phyloP scores from a whole-genome alignment of 2,888 invertebrate genomes.

The Malacosoma neustria region DNA sequence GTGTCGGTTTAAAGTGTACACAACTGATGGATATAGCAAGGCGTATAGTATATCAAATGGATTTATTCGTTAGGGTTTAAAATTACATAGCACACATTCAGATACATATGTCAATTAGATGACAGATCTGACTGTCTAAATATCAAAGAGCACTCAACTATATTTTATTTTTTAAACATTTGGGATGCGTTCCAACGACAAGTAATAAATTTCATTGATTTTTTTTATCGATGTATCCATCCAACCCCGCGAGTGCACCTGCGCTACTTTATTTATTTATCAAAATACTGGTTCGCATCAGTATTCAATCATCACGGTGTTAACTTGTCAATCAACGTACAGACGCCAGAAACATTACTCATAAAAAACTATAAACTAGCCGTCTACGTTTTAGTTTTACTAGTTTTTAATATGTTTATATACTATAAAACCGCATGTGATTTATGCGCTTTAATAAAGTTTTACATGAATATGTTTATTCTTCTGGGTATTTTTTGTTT shows the following conservation, averaged over 20 bases:
- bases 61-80: too few relatives aligned
- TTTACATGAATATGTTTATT: conserved; percentile 13
- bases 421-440: conserved; percentile 38
- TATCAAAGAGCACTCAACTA: too few relatives aligned
- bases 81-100: too few relatives aligned
- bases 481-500: conserved; percentile 3
- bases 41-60: too few relatives aligned
- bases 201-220: too few relatives aligned
- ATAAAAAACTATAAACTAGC: conserved; percentile 63
- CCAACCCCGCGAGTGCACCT: neutral
- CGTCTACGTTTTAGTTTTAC: conserved; percentile 59
- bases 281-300: conserved; percentile 64
- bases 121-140: too few relatives aligned
- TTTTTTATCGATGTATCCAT: neutral
- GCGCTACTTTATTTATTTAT: conserved; percentile 51
- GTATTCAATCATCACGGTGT: conserved; percentile 60
- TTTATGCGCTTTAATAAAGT: conserved; percentile 50
- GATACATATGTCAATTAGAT: too few relatives aligned
- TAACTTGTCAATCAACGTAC: conserved; percentile 54
- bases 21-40: too few relatives aligned
- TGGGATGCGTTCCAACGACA: too few relatives aligned
- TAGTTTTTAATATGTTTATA: conserved; percentile 58
- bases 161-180: too few relatives aligned
- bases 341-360: conserved; percentile 55
- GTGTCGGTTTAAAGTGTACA: too few relatives aligned